Evolutionary conservation across 2,888 invertebrate genomes (phyloP).

Genomic region (Limnephilus auricula): DNA sequence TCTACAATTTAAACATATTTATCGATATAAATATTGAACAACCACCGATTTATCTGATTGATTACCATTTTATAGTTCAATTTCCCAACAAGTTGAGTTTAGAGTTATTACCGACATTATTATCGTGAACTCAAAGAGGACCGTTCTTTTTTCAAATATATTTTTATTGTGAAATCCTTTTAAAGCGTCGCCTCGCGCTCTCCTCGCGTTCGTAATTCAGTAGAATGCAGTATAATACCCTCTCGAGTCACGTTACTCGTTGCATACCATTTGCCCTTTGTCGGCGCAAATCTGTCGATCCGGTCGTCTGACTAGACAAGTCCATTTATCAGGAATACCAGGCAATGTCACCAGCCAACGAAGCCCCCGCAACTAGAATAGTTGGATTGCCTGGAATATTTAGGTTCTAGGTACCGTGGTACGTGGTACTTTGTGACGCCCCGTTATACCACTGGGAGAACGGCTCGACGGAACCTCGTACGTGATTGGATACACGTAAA

Average conservation of each 20-base stretch:
- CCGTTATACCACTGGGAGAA: background rate
- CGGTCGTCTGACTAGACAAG: conserved; percentile 26
- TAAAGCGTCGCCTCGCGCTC: background rate
- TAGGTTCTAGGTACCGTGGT: background rate
- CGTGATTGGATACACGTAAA: conserved; percentile 31
- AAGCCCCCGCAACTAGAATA: background rate
- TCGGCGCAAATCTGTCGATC: conserved; percentile 8
- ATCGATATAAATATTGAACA: no score
- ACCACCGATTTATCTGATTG: no score
- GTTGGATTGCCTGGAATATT: background rate
- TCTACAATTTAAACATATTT: no score
- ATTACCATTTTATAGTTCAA: no score
- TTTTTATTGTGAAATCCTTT: background rate
- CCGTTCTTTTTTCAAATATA: background rate
- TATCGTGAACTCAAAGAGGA: no score
- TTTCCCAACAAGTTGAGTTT: no score
- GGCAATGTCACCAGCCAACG: background rate
- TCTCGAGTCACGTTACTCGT: background rate
- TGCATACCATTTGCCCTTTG: conserved; percentile 23
- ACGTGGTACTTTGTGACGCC: conserved; percentile 35
- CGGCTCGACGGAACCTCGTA: background rate
- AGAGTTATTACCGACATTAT: no score
- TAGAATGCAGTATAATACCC: background rate
- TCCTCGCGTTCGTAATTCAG: background rate
- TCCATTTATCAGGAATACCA: background rate